Evolutionary conservation across 1,140 invertebrate species (phyloP).

Genomic region (Metopolophium dirhodum): DNA sequence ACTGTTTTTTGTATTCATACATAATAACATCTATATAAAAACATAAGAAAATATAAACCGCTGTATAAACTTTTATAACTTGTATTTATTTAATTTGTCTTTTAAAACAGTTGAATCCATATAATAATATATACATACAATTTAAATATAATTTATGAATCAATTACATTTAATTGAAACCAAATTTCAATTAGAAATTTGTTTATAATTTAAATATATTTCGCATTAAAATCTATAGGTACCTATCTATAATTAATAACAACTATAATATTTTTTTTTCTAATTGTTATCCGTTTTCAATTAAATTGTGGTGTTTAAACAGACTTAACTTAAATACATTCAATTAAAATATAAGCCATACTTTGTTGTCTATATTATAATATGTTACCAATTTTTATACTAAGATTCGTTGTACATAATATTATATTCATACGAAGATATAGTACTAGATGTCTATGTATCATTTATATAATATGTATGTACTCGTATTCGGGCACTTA

Average conservation of each 20-base stretch:
- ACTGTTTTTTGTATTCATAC: background rate
- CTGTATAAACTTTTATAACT: background rate
- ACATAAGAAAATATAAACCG: background rate
- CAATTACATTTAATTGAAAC: too few relatives aligned
- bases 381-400: background rate
- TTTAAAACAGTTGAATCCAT: background rate
- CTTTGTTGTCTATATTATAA: background rate
- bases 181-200: too few relatives aligned
- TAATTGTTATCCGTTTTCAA: too few relatives aligned
- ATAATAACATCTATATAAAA: background rate
- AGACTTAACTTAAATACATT: background rate
- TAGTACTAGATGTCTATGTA: too few relatives aligned
- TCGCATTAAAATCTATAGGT: too few relatives aligned
- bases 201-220: too few relatives aligned
- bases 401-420: too few relatives aligned
- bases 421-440: too few relatives aligned
- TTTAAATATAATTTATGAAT: background rate
- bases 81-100: background rate
- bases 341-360: background rate
- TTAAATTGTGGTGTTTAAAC: too few relatives aligned
- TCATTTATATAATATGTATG: too few relatives aligned
- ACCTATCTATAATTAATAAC: too few relatives aligned
- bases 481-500: background rate
- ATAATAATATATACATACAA: background rate
- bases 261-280: too few relatives aligned